Conservation (phyloP, 2,113 vertebrate species). For the Heterocephalus glaber region DNA sequence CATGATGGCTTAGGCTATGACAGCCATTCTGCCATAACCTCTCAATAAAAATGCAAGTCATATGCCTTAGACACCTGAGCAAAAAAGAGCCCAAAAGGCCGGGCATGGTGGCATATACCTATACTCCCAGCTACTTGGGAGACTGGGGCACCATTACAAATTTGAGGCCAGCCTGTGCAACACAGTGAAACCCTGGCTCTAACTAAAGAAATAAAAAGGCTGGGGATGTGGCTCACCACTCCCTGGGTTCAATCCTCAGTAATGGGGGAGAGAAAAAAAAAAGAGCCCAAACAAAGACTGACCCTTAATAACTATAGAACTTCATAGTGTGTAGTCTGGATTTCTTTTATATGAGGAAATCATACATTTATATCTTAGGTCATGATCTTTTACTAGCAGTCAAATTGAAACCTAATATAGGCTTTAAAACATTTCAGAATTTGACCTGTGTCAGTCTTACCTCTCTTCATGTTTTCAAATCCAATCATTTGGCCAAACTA, state of each 20-base stretch:
- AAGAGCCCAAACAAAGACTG: neutral
- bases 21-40: neutral
- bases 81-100: neutral
- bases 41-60: neutral
- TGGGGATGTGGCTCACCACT: neutral
- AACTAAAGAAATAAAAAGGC: neutral
- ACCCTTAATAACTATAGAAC: neutral
- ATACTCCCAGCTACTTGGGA: neutral
- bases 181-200: neutral
- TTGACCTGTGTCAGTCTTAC: neutral
- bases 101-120: neutral
- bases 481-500: neutral
- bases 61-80: neutral
- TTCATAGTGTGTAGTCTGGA: neutral
- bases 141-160: neutral
- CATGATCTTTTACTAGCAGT: constrained; percentile 49
- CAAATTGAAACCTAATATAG: constrained; percentile 37
- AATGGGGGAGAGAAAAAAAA: neutral
- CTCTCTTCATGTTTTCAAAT: constrained; percentile 28
- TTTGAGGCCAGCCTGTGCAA: neutral
- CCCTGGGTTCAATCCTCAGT: neutral
- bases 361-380: constrained; percentile 26
- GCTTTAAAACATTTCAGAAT: constrained; percentile 37
- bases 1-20: neutral
- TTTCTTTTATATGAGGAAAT: constrained; percentile 35